Base-by-base conservation (phyloP, 2,113 vertebrate species). In the Hippolais icterina region DNA sequence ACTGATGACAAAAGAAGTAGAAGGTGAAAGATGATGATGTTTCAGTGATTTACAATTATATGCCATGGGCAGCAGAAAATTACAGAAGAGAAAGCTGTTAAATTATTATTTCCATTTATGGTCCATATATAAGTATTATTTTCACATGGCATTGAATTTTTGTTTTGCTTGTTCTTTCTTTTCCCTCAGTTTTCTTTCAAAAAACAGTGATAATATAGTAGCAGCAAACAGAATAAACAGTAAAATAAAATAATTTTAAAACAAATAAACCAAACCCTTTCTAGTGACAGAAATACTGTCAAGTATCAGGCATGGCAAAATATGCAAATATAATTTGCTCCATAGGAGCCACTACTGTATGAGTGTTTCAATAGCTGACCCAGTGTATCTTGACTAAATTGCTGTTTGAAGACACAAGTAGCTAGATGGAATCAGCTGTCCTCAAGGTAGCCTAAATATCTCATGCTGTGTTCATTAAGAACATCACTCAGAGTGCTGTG, bases 401-500 rank as follows among this genome's bases (percentile, higher is more conserved):
- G 68, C 60, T 87, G 44, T 89, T 95, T 96, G 85, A 96, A 87
- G 76, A 64, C 56, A 78, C 11, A n/a, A 92, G 79, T 74, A 86
- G 64, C 60, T 92, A 49, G 87, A 92, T 52, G 16, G 88, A 96
- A 92, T 74, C 54, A 93, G 83, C 83, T 90, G 86, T 93, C 92
- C 76, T 87, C 76, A 92, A 90, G 94, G 91, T 94, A 68, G 56
- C 74, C 76, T 93, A 95, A 96, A 93, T 96, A 90, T 74, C 66
- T 78, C 92, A 92, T 65, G 42, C 93, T 96, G 88, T 96, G 85
- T 93, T 96, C 93, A 94, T 96, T 96, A 97, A 91, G 82, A 87
- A 89, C 86, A 90, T 94, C 68, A 71, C 35, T 95, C 79, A 77
- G 46, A 83, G 52, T 18, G 46, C 56, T 76, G 28, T 92, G 85